A percentile compares a stretch with the other conserved stretches of the same genome.
Evolutionary conservation across 2,113 vertebrate species (phyloP).

Genomic region (Recurvirostra avosetta): DNA sequence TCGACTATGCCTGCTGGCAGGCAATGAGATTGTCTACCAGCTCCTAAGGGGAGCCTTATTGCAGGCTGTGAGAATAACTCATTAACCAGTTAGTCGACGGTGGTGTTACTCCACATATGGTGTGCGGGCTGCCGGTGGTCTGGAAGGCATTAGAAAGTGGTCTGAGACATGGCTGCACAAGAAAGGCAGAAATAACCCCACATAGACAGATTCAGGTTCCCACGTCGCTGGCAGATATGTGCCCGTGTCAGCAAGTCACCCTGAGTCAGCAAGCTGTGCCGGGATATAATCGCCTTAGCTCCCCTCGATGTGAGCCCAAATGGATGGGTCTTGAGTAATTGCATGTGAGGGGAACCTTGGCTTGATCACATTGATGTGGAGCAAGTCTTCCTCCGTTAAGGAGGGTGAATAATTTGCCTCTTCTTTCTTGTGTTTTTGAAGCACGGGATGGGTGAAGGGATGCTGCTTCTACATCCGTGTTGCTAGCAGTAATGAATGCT

Average conservation of each 20-base stretch:
- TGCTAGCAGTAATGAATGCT: constrained; percentile 34
- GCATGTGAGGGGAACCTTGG: neutral
- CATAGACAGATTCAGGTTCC: neutral
- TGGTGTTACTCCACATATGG: neutral
- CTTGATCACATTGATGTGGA: neutral
- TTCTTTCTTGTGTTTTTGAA: neutral
- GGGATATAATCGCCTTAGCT: neutral
- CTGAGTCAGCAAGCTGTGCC: neutral
- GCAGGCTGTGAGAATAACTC: constrained; percentile 30
- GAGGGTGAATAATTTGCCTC: neutral
- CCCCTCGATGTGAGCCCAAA: neutral
- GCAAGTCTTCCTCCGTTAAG: neutral
- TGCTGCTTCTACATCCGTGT: neutral
- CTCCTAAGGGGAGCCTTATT: neutral
- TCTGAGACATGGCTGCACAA: neutral
- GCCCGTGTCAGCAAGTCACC: neutral
- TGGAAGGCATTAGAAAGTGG: constrained; percentile 53
- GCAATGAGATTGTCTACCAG: neutral
- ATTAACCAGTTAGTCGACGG: neutral
- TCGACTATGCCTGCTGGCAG: neutral
- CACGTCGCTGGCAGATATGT: neutral
- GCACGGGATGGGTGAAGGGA: neutral
- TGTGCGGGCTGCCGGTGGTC: constrained; percentile 25
- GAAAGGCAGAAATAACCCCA: constrained; percentile 7
- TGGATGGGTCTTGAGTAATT: neutral